These are phyloP conservation scores for Teleiodes luculella DNA, from an alignment of 2,888 invertebrate species.

Conservation along the genomic window DNA sequence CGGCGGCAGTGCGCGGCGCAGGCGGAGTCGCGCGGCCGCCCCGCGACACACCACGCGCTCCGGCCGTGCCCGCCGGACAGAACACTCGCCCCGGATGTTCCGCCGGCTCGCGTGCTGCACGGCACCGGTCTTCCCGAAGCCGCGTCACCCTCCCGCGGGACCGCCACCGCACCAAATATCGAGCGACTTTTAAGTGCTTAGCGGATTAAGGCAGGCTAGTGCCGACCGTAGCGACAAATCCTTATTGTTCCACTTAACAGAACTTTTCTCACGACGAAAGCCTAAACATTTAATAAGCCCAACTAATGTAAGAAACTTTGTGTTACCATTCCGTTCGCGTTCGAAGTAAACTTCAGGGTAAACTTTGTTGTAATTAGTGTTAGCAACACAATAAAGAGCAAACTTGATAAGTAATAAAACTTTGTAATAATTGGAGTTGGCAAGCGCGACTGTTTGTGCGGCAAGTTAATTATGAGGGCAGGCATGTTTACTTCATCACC, in stretches of 20 bases:
- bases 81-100: not conserved
- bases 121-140: slow-evolving; percentile 1
- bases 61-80: slow-evolving; percentile 19
- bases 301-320: not conserved
- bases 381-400: not conserved
- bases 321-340: not conserved
- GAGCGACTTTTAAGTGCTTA: slow-evolving; percentile 8
- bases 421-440: slow-evolving; percentile 3
- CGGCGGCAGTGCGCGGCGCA: slow-evolving; percentile 63
- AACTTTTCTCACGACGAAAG: not conserved
- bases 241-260: not conserved
- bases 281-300: not conserved
- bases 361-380: slow-evolving; percentile 5
- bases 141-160: not conserved
- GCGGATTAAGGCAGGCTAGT: not conserved
- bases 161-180: not conserved
- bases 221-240: not conserved
- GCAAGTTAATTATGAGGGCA: not conserved
- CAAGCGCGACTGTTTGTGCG: not conserved
- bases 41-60: slow-evolving; percentile 25
- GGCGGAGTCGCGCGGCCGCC: slow-evolving; percentile 34
- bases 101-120: slow-evolving; percentile 8
- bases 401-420: slow-evolving; percentile 4
- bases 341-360: slow-evolving; percentile 1
- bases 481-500: slow-evolving; percentile 5